Evolutionary conservation across 2,113 vertebrate species (phyloP).

Genomic region (Cyrtonyx montezumae): DNA sequence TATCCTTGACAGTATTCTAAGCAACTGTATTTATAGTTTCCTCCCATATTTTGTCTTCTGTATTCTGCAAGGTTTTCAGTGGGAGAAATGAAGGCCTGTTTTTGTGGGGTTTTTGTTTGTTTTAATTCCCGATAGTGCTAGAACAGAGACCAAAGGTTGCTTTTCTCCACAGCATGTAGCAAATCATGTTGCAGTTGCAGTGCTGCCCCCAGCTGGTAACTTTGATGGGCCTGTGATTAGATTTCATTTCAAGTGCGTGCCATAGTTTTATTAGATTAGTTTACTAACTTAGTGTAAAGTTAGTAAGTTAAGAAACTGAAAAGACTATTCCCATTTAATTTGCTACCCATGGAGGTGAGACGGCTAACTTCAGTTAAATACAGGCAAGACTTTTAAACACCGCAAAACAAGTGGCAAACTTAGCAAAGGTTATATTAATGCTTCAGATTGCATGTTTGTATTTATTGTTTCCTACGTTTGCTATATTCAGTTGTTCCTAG

Average conservation of each 20-base stretch:
- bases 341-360: background rate
- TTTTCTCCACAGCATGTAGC: background rate
- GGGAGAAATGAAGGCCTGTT: background rate
- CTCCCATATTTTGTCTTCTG: background rate
- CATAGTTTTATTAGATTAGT: background rate
- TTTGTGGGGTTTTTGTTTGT: background rate
- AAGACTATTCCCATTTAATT: background rate
- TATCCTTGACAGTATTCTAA: background rate
- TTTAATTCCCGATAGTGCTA: background rate
- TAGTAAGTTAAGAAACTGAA: background rate
- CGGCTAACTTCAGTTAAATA: background rate
- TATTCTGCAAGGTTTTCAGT: background rate
- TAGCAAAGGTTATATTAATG: background rate
- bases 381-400: background rate
- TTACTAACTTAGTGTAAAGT: background rate
- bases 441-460: background rate
- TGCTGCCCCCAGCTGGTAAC: conserved; percentile 84
- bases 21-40: background rate
- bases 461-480: background rate
- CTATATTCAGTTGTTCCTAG: background rate
- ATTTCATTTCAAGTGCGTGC: background rate
- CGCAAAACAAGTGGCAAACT: background rate
- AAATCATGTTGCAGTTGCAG: conserved; percentile 19
- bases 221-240: background rate
- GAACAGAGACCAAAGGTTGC: accelerated